Evolutionary conservation across 2,888 invertebrate genomes (phyloP).

Genomic region (Branchellion lobata): DNA sequence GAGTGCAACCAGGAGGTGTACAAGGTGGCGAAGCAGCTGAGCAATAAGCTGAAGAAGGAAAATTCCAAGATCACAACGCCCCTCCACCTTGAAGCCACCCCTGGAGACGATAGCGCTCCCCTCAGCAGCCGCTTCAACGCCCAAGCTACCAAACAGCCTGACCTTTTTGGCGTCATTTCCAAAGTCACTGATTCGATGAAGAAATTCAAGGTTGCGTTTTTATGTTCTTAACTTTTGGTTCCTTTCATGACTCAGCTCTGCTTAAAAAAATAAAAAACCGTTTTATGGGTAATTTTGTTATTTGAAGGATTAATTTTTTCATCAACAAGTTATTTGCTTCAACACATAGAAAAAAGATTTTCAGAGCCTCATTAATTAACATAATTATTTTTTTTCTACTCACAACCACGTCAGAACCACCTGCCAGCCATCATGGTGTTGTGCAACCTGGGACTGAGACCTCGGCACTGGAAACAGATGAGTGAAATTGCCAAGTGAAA

Average conservation of each 20-base stretch:
- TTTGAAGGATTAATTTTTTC: not conserved
- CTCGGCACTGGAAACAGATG: constrained; percentile 82
- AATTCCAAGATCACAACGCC: constrained; percentile 48
- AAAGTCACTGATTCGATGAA: constrained; percentile 63
- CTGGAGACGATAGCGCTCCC: constrained; percentile 60
- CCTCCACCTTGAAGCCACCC: constrained; percentile 63
- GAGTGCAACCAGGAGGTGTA: constrained; percentile 75
- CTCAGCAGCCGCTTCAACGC: not conserved
- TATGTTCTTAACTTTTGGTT: not conserved
- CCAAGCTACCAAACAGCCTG: constrained; percentile 56
- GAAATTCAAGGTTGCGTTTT: constrained; percentile 67
- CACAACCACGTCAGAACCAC: constrained; percentile 72
- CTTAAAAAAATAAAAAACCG: no score
- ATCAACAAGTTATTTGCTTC: not conserved
- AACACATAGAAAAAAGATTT: not conserved
- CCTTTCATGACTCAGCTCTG: no score
- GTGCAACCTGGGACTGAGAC: constrained; percentile 80
- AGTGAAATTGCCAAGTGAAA: constrained; percentile 72
- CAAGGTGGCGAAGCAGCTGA: constrained; percentile 73
- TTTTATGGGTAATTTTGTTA: not conserved
- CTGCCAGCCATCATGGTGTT: constrained; percentile 82
- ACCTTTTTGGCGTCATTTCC: constrained; percentile 65
- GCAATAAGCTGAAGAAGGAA: constrained; percentile 59
- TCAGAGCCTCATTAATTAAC: no score
- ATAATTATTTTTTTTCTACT: no score